Conservation (phyloP, 2,797 vertebrate genomes). For the Notolepis coatsorum region DNA sequence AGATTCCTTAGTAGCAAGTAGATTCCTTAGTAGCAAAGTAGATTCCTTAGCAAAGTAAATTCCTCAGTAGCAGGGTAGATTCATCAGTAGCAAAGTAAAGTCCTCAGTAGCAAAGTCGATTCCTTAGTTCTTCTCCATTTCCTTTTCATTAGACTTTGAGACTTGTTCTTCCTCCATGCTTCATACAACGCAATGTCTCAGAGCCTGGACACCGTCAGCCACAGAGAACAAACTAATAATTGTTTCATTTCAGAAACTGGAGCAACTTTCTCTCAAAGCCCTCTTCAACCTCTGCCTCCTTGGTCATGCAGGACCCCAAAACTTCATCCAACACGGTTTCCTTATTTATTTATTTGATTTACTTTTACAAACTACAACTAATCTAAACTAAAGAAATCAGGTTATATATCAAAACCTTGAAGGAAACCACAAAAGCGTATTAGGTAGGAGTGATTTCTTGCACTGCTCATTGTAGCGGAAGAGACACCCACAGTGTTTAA, state of each 20-base stretch:
- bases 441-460: not conserved
- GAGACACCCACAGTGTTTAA: not conserved
- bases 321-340: not conserved
- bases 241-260: not conserved
- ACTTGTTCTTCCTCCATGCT: constrained; percentile 5
- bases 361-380: not conserved
- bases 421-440: not conserved
- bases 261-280: not conserved
- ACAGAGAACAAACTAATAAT: too few relatives aligned
- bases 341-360: too few relatives aligned
- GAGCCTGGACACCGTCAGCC: not conserved
- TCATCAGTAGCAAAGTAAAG: too few relatives aligned
- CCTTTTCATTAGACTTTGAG: constrained; percentile 26
- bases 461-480: not conserved
- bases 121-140: too few relatives aligned
- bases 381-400: not conserved
- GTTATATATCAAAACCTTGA: not conserved
- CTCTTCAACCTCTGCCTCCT: not conserved
- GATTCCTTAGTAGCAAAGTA: too few relatives aligned
- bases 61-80: too few relatives aligned
- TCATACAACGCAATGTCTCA: not conserved
- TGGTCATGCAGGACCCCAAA: not conserved
- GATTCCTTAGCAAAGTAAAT: too few relatives aligned
- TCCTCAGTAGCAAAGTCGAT: too few relatives aligned
- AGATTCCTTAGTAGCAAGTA: too few relatives aligned